phyloP scores from a whole-genome alignment of 2,888 invertebrate genomes.

The Patella caerulea region DNA sequence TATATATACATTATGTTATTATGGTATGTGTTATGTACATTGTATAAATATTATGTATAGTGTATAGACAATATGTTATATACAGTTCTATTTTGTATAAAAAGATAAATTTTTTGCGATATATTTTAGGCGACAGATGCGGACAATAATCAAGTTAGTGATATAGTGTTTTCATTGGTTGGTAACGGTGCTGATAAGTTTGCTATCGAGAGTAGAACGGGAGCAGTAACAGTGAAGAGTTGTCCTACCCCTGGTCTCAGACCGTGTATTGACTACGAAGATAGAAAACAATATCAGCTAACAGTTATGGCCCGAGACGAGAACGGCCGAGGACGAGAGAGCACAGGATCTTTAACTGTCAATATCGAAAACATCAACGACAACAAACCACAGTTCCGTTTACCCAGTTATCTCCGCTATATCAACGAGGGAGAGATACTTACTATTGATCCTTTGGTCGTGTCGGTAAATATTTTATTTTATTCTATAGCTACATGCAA shows the following conservation, averaged over 20 bases:
- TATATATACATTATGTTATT: no score
- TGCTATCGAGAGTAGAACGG: constrained; percentile 84
- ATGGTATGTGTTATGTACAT: no score
- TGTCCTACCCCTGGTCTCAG: constrained; percentile 49
- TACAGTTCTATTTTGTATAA: no score
- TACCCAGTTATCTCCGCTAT: constrained; percentile 42
- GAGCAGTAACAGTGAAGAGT: constrained; percentile 84
- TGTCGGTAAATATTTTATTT: constrained; percentile 75
- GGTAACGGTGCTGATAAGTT: constrained; percentile 80
- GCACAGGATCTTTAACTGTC: constrained; percentile 45
- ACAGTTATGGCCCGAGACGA: constrained; percentile 78
- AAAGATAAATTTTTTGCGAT: no score
- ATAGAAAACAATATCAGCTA: constrained; percentile 40
- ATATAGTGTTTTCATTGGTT: constrained; percentile 89
- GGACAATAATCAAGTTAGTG: constrained; percentile 88
- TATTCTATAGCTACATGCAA: no score
- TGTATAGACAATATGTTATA: no score
- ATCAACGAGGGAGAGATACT: constrained; percentile 53
- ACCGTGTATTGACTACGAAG: constrained; percentile 79
- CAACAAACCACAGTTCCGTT: constrained; percentile 75
- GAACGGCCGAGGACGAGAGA: constrained; percentile 77
- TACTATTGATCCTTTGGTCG: constrained; percentile 82
- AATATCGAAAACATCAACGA: constrained; percentile 56
- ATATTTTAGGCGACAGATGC: constrained; percentile 83
- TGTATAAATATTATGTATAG: no score